phyloP scores from a whole-genome alignment of 2,888 invertebrate genomes.

The Nomada ruficornis region DNA sequence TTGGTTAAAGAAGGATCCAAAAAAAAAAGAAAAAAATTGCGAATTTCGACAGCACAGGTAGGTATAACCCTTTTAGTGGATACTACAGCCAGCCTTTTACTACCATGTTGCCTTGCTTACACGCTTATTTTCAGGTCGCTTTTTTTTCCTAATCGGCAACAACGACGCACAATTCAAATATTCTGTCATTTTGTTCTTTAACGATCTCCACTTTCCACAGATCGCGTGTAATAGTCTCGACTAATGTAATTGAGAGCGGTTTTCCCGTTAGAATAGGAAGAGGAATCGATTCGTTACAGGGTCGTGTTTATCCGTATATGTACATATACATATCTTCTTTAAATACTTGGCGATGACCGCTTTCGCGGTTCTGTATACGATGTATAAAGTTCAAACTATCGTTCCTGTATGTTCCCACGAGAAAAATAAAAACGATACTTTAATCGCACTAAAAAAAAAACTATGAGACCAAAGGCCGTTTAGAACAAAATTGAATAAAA shows the following conservation, averaged over 20 bases:
- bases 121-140: conserved; percentile 47
- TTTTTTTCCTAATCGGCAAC: conserved; percentile 31
- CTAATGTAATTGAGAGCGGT: not conserved
- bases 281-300: conserved; percentile 30
- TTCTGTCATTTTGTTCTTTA: not conserved
- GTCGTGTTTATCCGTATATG: not conserved
- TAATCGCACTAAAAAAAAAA: not conserved
- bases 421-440: not conserved
- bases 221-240: conserved; percentile 23
- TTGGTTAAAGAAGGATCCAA: too few relatives aligned
- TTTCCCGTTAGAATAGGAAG: conserved; percentile 24
- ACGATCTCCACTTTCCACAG: conserved; percentile 37
- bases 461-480: not conserved
- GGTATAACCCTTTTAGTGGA: not conserved
- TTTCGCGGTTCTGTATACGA: conserved; percentile 14
- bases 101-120: conserved; percentile 30
- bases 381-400: too few relatives aligned
- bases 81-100: conserved; percentile 17
- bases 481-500: conserved; percentile 7
- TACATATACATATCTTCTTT: too few relatives aligned
- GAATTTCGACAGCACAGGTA: not conserved
- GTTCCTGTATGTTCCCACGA: too few relatives aligned
- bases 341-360: conserved; percentile 5
- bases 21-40: too few relatives aligned
- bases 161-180: conserved; percentile 8